phyloP scores from a whole-genome alignment of 2,888 invertebrate species.

The Stenoptilia bipunctidactyla region DNA sequence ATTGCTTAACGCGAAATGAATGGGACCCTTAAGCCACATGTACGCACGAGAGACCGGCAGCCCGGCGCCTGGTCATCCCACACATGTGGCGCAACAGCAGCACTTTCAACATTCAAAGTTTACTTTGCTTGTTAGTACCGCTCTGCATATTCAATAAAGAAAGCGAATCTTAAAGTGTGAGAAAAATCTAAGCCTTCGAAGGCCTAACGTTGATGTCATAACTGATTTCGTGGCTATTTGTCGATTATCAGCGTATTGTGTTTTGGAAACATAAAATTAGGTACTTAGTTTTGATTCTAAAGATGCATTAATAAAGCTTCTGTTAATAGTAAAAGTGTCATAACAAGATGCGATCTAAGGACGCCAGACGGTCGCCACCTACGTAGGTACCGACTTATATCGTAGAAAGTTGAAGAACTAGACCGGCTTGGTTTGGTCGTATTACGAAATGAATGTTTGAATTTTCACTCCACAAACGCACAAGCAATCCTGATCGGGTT shows the following conservation, averaged over 20 bases:
- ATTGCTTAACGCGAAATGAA: constrained; percentile 68
- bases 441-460: constrained; percentile 40
- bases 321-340: constrained; percentile 28
- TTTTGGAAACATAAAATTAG: too few species aligned
- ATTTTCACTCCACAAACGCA: constrained; percentile 28
- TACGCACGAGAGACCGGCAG: constrained; percentile 35
- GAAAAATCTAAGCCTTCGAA: not conserved
- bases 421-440: constrained; percentile 44
- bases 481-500: too few species aligned
- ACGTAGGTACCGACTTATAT: too few species aligned
- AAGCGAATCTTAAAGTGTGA: constrained; percentile 32
- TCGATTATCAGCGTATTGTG: too few species aligned
- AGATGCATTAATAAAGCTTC: too few species aligned
- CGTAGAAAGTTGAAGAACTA: constrained; percentile 66
- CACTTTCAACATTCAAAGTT: constrained; percentile 58
- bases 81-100: constrained; percentile 65
- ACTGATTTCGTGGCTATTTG: constrained; percentile 7
- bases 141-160: constrained; percentile 47
- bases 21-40: constrained; percentile 45
- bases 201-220: constrained; percentile 26
- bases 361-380: constrained; percentile 39
- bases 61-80: constrained; percentile 61
- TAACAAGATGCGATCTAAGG: constrained; percentile 27
- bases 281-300: too few species aligned
- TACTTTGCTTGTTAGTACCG: constrained; percentile 51